phyloP scores from a whole-genome alignment of 2,113 vertebrate genomes.

The Microcebus jonahi region DNA sequence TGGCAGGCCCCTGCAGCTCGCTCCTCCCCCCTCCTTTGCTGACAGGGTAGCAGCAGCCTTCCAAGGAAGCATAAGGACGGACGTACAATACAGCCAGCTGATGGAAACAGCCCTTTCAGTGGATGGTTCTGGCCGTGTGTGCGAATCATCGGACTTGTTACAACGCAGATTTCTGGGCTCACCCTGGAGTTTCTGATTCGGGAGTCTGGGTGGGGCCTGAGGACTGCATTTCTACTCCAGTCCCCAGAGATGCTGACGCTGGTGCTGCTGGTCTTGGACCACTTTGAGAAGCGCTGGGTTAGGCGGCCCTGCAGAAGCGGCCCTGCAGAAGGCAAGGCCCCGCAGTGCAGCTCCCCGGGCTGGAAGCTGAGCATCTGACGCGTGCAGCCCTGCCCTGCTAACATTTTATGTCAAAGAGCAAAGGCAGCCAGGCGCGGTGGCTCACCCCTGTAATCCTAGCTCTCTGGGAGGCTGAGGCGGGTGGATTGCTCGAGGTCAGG shows the following conservation, averaged over 20 bases:
- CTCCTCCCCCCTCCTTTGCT: background rate
- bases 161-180: background rate
- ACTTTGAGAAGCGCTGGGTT: background rate
- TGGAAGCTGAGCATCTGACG: accelerated
- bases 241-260: background rate
- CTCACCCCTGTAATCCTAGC: no score
- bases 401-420: background rate
- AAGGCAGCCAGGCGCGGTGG: no score
- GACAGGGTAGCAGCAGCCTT: no score
- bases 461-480: no score
- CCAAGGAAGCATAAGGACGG: no score
- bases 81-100: background rate
- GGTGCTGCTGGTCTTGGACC: background rate
- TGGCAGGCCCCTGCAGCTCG: background rate
- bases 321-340: background rate
- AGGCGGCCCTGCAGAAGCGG: background rate
- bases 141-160: background rate
- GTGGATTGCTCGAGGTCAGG: no score
- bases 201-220: background rate
- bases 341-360: background rate
- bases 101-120: background rate
- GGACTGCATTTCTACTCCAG: background rate
- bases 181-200: background rate
- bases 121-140: background rate
- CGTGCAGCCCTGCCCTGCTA: background rate